A percentile compares a stretch with the other conserved stretches of the same genome.
phyloP scores from a whole-genome alignment of 2,888 invertebrate genomes.

The Hylaea fasciaria region DNA sequence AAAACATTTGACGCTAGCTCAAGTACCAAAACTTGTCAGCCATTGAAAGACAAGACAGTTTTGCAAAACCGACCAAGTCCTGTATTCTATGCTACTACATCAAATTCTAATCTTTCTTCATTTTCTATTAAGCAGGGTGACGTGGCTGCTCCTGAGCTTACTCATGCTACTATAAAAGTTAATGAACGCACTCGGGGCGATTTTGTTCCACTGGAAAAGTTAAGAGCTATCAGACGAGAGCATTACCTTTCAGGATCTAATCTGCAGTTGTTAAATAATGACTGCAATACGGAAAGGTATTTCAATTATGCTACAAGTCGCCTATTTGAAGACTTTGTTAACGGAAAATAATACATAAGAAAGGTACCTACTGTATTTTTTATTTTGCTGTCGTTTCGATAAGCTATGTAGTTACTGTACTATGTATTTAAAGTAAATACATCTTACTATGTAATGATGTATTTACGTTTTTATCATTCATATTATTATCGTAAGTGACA shows the following conservation, averaged over 20 bases:
- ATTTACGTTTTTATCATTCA: no score
- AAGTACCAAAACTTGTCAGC: background rate
- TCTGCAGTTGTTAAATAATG: constrained; percentile 43
- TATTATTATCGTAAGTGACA: no score
- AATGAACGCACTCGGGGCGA: background rate
- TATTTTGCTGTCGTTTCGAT: no score
- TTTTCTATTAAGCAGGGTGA: background rate
- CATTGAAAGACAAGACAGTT: background rate
- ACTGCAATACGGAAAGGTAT: constrained; percentile 49
- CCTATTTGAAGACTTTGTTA: constrained; percentile 18
- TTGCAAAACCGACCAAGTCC: background rate
- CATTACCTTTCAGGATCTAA: background rate
- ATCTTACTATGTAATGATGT: no score
- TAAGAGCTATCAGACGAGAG: constrained; percentile 16
- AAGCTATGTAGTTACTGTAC: no score
- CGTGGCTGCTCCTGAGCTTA: background rate
- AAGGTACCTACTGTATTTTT: no score
- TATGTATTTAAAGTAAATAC: no score
- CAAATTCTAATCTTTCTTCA: background rate
- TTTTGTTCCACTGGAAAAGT: constrained; percentile 10
- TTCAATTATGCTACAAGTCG: constrained; percentile 8
- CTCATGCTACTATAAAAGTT: background rate
- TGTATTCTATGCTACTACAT: no score
- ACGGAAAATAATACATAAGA: background rate
- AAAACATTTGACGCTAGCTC: background rate